These are phyloP conservation scores for Petaurus breviceps DNA, from an alignment of 2,113 vertebrate species.

Conservation along the genomic window DNA sequence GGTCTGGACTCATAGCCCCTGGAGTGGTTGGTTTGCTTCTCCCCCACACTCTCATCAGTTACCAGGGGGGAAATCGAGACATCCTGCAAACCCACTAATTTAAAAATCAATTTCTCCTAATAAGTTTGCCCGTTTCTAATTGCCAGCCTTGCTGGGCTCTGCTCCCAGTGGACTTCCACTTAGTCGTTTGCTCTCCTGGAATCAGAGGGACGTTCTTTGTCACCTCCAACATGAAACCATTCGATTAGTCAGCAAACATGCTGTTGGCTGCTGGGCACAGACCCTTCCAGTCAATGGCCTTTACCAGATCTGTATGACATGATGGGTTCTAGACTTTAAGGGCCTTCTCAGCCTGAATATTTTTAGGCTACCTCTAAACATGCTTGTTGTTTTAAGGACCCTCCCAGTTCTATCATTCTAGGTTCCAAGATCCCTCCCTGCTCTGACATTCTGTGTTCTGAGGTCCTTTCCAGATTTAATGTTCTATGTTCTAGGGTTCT, in stretches of 20 bases:
- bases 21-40: not conserved
- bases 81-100: not conserved
- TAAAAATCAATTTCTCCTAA: slow-evolving; percentile 3
- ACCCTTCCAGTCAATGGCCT: not conserved
- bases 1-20: not conserved
- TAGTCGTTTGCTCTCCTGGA: not conserved
- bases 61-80: not conserved
- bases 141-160: not conserved
- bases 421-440: too few species aligned
- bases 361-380: not conserved
- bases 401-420: too few species aligned
- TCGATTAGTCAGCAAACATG: not conserved
- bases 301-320: not conserved
- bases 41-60: not conserved
- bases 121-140: not conserved
- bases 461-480: too few species aligned
- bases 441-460: too few species aligned
- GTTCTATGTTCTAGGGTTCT: too few species aligned
- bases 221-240: not conserved
- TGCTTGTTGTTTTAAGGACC: not conserved
- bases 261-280: not conserved
- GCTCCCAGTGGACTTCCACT: not conserved
- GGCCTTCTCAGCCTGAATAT: not conserved
- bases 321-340: not conserved
- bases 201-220: not conserved